phyloP scores from a whole-genome alignment of 2,113 vertebrate genomes.

The Coracopsis vasa region DNA sequence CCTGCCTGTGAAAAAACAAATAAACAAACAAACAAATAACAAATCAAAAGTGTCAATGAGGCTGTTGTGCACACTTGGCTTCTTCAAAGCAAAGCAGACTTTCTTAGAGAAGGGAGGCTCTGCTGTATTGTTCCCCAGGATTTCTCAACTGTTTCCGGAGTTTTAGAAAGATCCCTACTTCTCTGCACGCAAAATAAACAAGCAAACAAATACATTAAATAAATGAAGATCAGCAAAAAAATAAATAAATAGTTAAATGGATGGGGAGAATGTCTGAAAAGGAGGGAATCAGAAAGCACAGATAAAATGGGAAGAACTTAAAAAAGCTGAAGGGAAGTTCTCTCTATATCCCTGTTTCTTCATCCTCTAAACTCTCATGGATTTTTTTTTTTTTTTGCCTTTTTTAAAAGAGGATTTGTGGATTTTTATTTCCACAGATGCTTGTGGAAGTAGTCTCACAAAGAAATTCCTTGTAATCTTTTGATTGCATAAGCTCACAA shows the following conservation, averaged over 20 bases:
- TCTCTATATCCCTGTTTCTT: neutral
- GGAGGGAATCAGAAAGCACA: neutral
- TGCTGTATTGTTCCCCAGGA: neutral
- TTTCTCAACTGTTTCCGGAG: neutral
- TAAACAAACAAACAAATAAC: neutral
- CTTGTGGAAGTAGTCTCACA: neutral
- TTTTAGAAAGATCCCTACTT: neutral
- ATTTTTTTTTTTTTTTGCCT: neutral
- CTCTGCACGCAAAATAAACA: neutral
- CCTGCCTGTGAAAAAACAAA: neutral
- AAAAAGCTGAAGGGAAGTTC: neutral
- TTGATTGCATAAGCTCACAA: neutral
- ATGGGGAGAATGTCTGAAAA: neutral
- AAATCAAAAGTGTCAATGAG: neutral
- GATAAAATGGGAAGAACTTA: neutral
- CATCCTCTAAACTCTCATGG: neutral
- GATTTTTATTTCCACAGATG: neutral
- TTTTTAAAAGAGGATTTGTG: neutral
- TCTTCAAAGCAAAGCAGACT: neutral
- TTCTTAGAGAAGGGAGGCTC: neutral
- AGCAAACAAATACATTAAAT: neutral
- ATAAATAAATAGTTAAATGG: neutral
- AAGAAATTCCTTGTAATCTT: neutral
- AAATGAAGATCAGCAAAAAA: neutral
- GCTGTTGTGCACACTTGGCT: neutral